Conservation (phyloP, 2,797 vertebrate genomes). For the Aeoliscus strigatus region DNA sequence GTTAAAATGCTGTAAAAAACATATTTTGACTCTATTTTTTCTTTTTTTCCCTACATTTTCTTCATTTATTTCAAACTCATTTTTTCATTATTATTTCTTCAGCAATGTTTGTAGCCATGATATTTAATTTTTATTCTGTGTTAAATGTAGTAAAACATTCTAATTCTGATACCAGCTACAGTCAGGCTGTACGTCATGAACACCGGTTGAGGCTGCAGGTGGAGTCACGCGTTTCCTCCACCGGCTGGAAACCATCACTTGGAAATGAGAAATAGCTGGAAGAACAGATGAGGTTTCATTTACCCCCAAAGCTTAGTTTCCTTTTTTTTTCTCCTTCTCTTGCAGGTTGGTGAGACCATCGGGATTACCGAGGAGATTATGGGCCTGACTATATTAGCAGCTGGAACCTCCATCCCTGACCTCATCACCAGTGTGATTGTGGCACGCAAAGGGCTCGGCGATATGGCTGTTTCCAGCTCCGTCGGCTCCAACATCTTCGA, state of each 20-base stretch:
- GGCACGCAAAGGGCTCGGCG: conserved; percentile 94
- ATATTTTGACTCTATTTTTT: no score
- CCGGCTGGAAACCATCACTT: conserved; percentile 20
- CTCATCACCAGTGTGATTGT: conserved; percentile 99
- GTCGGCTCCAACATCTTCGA: conserved; percentile 99
- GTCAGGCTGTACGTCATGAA: no score
- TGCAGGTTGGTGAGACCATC: conserved; percentile 95
- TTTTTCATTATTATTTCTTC: no score
- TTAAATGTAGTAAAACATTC: no score
- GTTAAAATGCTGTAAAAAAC: no score
- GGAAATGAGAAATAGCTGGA: conserved; percentile 48
- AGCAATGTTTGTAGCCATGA: no score
- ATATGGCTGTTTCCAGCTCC: conserved; percentile 99
- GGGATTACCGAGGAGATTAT: conserved; percentile 99
- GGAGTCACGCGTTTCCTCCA: conserved; percentile 11
- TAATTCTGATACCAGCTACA: no score
- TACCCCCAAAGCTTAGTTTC: conserved; percentile 41
- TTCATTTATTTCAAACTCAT: no score
- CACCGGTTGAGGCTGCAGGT: no score
- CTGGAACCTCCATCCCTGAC: conserved; percentile 97
- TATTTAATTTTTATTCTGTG: no score
- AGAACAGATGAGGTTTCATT: conserved; percentile 58
- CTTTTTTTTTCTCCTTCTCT: conserved; percentile 25
- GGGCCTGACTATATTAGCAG: conserved; percentile 97
- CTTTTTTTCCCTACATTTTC: no score